Base-by-base conservation (phyloP, 1,140 invertebrate genomes). In the Olivierus martensii region DNA sequence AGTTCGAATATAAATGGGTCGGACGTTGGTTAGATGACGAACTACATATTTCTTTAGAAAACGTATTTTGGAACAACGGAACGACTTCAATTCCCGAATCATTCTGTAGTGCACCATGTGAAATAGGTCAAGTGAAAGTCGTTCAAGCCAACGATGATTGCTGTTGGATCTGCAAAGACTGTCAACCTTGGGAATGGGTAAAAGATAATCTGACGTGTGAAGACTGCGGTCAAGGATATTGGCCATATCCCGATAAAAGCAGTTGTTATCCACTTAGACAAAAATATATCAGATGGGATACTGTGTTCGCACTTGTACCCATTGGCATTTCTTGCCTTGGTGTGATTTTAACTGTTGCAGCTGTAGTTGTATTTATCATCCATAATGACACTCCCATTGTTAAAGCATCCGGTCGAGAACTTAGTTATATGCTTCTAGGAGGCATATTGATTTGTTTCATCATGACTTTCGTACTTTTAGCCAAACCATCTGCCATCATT, bases 61-160 rank as follows among this genome's bases (percentile, higher is more conserved):
- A 75, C 28, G 63, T 81, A 37, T 39, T 52, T 36, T 61, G 56
- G 51, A 56, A 51, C 19, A 38, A 18, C 6, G 59, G 52, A 7
- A 43, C 28, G 2, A 43, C 42, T 52, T 61, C 41, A 55, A 68
- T 74, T 42, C 78, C 77, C 17, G 73, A 71, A 38, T 81, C 79
- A 2, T 78, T 81, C 2, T 81, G 79, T 60, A 80, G 80, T 12
- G 61, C 78, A 37, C 79, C 82, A 35, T 81, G 83, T 62, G 72
- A 74, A 56, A 72, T 74, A 54, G 79, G 79, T 47, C 77, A 81
- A 73, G 78, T 82, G 52, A 83, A 82, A 68, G 82, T 72, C 7
- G 65, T 82, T 63, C 79, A 81, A 67, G 48, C 63, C 49, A 67
- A 67, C 4, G 76, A 74, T 55, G 65, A 69, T 3, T 52, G 58